Evolutionary conservation across 2,797 vertebrate species (phyloP).

Genomic region (Fistularia tabacaria): DNA sequence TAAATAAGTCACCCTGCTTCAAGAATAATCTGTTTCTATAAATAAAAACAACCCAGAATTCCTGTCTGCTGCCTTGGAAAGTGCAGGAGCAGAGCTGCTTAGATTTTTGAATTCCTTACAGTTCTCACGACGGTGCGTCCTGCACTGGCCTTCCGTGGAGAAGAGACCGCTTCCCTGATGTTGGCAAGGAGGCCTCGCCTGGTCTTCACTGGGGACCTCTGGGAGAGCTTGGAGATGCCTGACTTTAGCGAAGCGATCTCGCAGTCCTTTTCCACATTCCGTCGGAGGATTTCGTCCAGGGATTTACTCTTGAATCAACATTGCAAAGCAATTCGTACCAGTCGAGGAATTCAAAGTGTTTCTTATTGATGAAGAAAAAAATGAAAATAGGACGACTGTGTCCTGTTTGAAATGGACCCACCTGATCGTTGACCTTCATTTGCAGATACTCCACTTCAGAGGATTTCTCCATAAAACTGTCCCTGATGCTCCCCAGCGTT

Average conservation of each 20-base stretch:
- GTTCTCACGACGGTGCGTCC: constrained; percentile 64
- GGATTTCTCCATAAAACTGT: constrained; percentile 63
- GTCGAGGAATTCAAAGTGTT: no score
- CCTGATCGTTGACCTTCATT: constrained; percentile 58
- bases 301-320: constrained; percentile 67
- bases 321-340: no score
- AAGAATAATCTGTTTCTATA: not conserved
- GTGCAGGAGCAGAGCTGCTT: constrained; percentile 10
- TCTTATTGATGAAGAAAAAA: no score
- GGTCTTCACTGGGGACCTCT: constrained; percentile 64
- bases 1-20: not conserved
- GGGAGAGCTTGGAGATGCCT: constrained; percentile 56
- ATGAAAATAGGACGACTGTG: not conserved
- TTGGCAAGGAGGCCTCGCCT: constrained; percentile 80
- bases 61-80: not conserved
- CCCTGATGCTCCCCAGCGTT: constrained; percentile 60
- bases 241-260: constrained; percentile 70
- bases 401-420: not conserved
- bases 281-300: constrained; percentile 53
- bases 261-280: constrained; percentile 70
- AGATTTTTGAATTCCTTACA: constrained; percentile 20
- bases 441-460: constrained; percentile 60
- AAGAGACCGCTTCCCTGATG: constrained; percentile 77
- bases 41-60: not conserved
- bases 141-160: constrained; percentile 54